Conservation (phyloP, 2,888 invertebrate genomes). For the Dryocosmus kuriphilus region DNA sequence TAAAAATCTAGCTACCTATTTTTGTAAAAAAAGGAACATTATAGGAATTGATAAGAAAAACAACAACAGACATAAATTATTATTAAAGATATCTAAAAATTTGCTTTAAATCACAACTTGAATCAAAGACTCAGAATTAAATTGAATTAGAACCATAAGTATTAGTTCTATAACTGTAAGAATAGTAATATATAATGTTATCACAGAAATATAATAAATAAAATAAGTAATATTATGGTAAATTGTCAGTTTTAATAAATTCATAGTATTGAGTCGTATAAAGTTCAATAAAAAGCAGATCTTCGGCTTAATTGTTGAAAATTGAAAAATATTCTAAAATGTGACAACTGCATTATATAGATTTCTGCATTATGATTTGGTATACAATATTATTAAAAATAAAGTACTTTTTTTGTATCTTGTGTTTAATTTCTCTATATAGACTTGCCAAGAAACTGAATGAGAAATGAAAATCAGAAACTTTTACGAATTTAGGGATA, state of each 20-base stretch:
- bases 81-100: background rate
- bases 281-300: no score
- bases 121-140: background rate
- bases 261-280: no score
- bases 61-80: constrained; percentile 13
- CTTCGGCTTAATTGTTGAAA: no score
- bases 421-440: background rate
- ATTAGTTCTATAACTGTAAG: background rate
- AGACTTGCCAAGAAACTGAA: background rate
- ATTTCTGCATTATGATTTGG: background rate
- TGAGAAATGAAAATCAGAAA: background rate
- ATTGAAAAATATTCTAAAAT: no score
- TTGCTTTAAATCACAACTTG: background rate
- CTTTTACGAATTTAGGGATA: background rate
- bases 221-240: background rate
- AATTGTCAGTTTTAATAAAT: background rate
- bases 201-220: background rate
- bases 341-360: no score
- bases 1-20: constrained; percentile 19
- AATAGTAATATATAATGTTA: background rate
- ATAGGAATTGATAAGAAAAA: constrained; percentile 1
- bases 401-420: background rate
- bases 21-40: constrained; percentile 10
- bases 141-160: background rate
- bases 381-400: constrained; percentile 17